Evolutionary conservation across 2,888 invertebrate species (phyloP).

Genomic region (Cinara cedri): DNA sequence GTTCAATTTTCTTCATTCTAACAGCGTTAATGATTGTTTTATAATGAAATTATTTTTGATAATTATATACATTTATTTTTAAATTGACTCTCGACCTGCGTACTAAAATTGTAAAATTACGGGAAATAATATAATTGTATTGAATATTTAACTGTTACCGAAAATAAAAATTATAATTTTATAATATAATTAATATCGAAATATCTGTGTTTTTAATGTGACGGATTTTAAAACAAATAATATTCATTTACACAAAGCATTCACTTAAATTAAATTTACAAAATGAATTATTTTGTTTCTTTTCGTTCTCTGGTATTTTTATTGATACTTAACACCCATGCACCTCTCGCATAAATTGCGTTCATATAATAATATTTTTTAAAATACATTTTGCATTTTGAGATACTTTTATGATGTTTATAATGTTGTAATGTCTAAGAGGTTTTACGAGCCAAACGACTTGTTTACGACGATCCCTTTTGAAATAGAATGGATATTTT

Average conservation of each 20-base stretch:
- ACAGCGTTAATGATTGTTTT: too few species aligned
- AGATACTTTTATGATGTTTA: background rate
- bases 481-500: background rate
- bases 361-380: background rate
- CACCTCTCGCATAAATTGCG: background rate
- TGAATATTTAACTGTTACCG: too few species aligned
- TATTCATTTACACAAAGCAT: background rate
- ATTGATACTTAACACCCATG: background rate
- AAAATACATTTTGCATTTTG: background rate
- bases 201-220: background rate
- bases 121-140: too few species aligned
- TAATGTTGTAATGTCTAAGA: background rate
- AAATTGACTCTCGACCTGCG: too few species aligned
- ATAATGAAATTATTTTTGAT: too few species aligned
- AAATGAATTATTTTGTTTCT: background rate
- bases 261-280: background rate
- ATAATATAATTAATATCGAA: too few species aligned
- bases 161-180: too few species aligned
- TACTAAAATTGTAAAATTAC: too few species aligned
- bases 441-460: background rate
- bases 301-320: background rate
- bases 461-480: background rate
- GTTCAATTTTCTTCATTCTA: too few species aligned
- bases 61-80: too few species aligned
- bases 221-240: background rate